A percentile compares a stretch with the other conserved stretches of the same genome.
Conservation (phyloP, 53 echinoderm and acorn worm genomes). For the Luidia sarsii region DNA sequence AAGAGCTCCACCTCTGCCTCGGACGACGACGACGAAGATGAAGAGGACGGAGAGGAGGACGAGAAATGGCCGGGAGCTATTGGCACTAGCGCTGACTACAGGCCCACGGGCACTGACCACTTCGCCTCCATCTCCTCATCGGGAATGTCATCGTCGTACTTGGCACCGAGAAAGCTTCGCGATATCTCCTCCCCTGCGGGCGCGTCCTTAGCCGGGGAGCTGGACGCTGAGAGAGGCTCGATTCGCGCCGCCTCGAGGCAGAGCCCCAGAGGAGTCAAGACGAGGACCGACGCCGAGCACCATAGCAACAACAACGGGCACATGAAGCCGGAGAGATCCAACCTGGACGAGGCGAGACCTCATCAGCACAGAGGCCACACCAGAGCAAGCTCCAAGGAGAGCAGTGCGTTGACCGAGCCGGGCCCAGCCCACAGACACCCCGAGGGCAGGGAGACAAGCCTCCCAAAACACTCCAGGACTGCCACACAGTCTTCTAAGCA, state of each 20-base stretch:
- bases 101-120: not conserved
- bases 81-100: not conserved
- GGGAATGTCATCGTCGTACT: not conserved
- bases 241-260: not conserved
- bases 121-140: not conserved
- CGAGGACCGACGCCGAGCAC: not conserved
- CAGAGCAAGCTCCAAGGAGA: conserved; percentile 6
- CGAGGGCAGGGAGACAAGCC: not conserved
- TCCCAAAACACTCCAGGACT: not conserved
- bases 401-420: not conserved
- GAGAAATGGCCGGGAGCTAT: conserved; percentile 46
- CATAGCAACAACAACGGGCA: no score
- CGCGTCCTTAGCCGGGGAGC: not conserved
- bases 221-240: not conserved
- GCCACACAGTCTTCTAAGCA: not conserved
- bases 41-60: conserved; percentile 50
- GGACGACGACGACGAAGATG: conserved; percentile 11
- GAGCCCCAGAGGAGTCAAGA: no score
- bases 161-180: not conserved
- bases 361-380: conserved; percentile 7
- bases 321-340: conserved; percentile 1
- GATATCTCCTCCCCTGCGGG: no score
- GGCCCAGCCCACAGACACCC: not conserved
- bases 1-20: conserved; percentile 8
- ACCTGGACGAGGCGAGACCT: conserved; percentile 19